phyloP scores from a whole-genome alignment of 2,797 vertebrate genomes.

The Antennarius maculatus region DNA sequence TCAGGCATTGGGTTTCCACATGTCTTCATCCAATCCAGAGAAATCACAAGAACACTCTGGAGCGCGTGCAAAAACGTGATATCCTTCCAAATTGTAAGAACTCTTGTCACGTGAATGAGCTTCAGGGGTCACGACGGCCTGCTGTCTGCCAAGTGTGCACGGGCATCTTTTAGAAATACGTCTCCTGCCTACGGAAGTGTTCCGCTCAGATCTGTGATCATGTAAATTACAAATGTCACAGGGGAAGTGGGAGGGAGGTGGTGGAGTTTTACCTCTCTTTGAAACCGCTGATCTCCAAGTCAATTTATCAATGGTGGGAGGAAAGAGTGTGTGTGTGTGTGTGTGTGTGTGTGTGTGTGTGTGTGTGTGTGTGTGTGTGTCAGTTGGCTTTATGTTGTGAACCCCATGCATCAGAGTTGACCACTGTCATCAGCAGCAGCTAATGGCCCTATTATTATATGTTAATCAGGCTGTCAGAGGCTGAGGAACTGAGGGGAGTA shows the following conservation, averaged over 20 bases:
- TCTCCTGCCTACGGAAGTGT: slow-evolving; percentile 22
- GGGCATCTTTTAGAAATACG: background rate
- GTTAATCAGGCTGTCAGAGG: slow-evolving; percentile 16
- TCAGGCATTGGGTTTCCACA: background rate
- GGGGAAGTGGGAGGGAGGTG: background rate
- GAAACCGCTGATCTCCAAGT: slow-evolving; percentile 1
- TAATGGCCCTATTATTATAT: slow-evolving; percentile 44
- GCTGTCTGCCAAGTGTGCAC: slow-evolving; percentile 27
- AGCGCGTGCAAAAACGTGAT: no score
- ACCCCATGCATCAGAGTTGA: slow-evolving; percentile 18
- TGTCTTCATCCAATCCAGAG: no score
- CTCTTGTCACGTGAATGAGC: background rate
- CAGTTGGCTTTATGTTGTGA: slow-evolving; percentile 5
- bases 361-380: background rate
- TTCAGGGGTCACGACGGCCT: slow-evolving; percentile 11
- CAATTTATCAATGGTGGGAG: background rate
- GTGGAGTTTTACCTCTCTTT: background rate
- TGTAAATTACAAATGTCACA: slow-evolving; percentile 26
- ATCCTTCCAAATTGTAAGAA: background rate
- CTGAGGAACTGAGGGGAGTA: background rate
- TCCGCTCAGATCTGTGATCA: slow-evolving; percentile 25
- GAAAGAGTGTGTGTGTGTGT: background rate
- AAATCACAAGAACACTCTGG: no score
- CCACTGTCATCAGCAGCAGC: slow-evolving; percentile 25
- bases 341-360: background rate